Percentiles rank a stretch among this genome's conserved stretches.
Evolutionary conservation across 2,797 vertebrate genomes (phyloP).

Genomic region (Peromyscus eremicus): DNA sequence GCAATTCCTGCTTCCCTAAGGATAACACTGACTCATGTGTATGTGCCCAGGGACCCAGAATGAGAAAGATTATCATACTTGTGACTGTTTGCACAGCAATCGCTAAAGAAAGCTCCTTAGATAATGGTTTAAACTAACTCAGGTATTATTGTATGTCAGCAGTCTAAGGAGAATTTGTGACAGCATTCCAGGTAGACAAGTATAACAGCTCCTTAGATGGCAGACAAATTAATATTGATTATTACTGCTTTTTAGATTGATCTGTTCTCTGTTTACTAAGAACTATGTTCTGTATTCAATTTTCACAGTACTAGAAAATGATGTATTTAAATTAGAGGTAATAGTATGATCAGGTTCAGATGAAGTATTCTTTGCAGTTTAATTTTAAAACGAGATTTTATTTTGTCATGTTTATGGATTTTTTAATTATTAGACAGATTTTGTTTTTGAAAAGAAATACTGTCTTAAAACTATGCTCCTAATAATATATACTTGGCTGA

Average conservation of each 20-base stretch:
- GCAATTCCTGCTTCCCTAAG: background rate
- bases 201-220: background rate
- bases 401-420: slow-evolving; percentile 6
- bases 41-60: slow-evolving; percentile 34
- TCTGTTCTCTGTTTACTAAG: background rate
- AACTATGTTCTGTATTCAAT: slow-evolving; percentile 4
- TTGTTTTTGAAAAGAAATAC: slow-evolving; percentile 7
- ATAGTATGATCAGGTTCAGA: slow-evolving; percentile 24
- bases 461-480: slow-evolving; percentile 45
- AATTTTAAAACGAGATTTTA: slow-evolving; percentile 58
- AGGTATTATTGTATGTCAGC: background rate
- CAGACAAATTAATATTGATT: slow-evolving; percentile 21
- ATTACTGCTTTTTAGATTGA: slow-evolving; percentile 50
- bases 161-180: slow-evolving; percentile 10
- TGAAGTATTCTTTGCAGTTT: slow-evolving; percentile 48
- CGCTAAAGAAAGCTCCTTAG: slow-evolving; percentile 33
- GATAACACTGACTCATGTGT: background rate
- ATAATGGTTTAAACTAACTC: slow-evolving; percentile 35
- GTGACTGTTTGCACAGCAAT: slow-evolving; percentile 22
- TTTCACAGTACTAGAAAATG: slow-evolving; percentile 59
- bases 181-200: background rate
- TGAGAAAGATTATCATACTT: slow-evolving; percentile 46
- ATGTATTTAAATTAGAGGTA: slow-evolving; percentile 39
- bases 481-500: background rate
- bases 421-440: slow-evolving; percentile 17